phyloP scores from a whole-genome alignment of 2,113 vertebrate genomes.

The Scophthalmus maximus region DNA sequence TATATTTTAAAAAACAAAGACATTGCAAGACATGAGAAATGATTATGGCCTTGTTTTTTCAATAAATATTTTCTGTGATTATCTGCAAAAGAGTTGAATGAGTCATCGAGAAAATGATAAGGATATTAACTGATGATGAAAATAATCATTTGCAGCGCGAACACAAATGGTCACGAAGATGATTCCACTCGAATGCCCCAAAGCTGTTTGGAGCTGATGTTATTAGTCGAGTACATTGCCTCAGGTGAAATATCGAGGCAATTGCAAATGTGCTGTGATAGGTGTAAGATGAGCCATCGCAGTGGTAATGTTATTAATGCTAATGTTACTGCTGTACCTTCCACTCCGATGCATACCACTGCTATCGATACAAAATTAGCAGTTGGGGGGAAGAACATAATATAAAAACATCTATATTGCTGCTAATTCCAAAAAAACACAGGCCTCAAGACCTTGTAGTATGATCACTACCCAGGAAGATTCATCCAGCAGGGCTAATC shows the following conservation, averaged over 20 bases:
- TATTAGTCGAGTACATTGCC: neutral
- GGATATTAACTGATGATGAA: neutral
- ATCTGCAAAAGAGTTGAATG: neutral
- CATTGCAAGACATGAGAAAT: too few species aligned
- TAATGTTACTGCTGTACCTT: conserved; percentile 2
- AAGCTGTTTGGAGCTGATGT: neutral
- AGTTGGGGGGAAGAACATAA: neutral
- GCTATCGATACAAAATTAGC: neutral
- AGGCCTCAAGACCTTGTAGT: neutral
- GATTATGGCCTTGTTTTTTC: too few species aligned
- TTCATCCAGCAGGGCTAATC: conserved; percentile 54
- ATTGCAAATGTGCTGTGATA: neutral
- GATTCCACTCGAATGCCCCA: neutral
- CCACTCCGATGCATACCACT: neutral
- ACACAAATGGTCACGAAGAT: neutral
- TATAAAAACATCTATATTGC: neutral
- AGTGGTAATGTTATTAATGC: neutral
- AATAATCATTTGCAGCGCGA: neutral
- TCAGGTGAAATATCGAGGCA: neutral
- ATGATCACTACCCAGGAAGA: conserved; percentile 1
- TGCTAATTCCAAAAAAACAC: conserved; percentile 9
- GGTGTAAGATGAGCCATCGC: neutral
- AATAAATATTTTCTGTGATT: neutral
- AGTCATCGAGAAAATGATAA: neutral
- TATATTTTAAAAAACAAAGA: too few species aligned